These are phyloP conservation scores for Scylla paramamosain DNA, from an alignment of 1,140 invertebrate genomes.

Conservation along the genomic window DNA sequence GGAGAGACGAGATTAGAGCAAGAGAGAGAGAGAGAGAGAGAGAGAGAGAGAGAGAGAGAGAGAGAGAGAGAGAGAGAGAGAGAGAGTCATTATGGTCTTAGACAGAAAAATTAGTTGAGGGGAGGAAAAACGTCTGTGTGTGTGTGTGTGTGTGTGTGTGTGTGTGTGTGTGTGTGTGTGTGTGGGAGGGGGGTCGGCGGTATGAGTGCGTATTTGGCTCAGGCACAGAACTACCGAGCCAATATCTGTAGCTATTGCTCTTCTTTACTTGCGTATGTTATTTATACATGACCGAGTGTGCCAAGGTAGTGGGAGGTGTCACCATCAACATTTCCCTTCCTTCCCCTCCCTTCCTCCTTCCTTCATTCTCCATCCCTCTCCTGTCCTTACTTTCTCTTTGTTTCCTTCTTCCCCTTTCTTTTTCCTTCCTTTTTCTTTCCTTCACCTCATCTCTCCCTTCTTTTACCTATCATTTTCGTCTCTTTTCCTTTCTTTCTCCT, in stretches of 20 bases:
- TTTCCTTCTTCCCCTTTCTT: background rate
- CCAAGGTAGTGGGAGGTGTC: background rate
- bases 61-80: no score
- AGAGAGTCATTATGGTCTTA: background rate
- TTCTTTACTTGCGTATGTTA: background rate
- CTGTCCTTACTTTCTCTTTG: no score
- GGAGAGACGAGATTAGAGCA: no score
- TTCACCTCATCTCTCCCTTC: background rate
- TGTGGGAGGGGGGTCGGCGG: background rate
- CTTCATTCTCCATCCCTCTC: background rate
- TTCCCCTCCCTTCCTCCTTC: background rate
- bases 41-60: no score
- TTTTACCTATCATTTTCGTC: background rate
- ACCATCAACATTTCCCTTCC: background rate
- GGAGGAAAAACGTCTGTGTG: no score
- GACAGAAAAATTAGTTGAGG: no score
- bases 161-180: background rate
- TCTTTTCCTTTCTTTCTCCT: background rate
- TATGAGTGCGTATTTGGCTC: background rate
- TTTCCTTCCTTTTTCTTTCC: background rate
- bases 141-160: slow-evolving; percentile 7
- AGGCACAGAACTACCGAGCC: background rate
- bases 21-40: no score
- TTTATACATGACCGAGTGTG: background rate
- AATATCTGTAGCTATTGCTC: background rate